Evolutionary conservation across 2,888 invertebrate genomes (phyloP).

Genomic region (Autographa gamma): DNA sequence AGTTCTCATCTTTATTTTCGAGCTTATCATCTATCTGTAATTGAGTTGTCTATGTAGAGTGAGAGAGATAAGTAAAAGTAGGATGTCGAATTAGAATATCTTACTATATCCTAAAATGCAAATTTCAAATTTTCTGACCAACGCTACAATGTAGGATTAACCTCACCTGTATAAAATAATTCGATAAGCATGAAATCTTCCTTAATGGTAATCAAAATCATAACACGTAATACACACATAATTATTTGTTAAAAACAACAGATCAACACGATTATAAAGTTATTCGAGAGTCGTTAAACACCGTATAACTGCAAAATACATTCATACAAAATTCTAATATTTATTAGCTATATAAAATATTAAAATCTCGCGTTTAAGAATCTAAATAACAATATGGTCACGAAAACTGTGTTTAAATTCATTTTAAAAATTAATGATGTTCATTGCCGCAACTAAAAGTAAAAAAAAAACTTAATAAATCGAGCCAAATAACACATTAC

Average conservation of each 20-base stretch:
- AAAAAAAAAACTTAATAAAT: slow-evolving; percentile 48
- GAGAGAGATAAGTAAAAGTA: not conserved
- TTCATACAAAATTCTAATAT: slow-evolving; percentile 12
- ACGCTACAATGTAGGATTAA: too few species aligned
- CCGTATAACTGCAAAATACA: slow-evolving; percentile 13
- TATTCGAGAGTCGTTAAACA: slow-evolving; percentile 35
- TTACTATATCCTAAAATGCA: too few species aligned
- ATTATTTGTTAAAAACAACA: not conserved
- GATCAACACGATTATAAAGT: slow-evolving; percentile 16
- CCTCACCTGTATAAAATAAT: not conserved
- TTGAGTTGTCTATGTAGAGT: slow-evolving; percentile 23
- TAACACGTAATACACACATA: not conserved
- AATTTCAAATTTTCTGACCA: too few species aligned
- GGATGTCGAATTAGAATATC: too few species aligned
- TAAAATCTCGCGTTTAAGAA: slow-evolving; percentile 18
- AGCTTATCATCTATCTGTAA: slow-evolving; percentile 27
- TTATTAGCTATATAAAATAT: slow-evolving; percentile 18
- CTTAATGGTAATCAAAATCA: not conserved
- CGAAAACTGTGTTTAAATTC: slow-evolving; percentile 42
- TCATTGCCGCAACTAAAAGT: slow-evolving; percentile 24
- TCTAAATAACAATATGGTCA: slow-evolving; percentile 26
- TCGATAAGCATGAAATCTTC: not conserved
- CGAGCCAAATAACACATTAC: slow-evolving; percentile 62
- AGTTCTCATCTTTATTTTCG: not conserved
- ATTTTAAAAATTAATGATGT: slow-evolving; percentile 30